These are phyloP conservation scores for Lasioglossum zephyrum DNA, from an alignment of 2,888 invertebrate genomes.

Conservation along the genomic window DNA sequence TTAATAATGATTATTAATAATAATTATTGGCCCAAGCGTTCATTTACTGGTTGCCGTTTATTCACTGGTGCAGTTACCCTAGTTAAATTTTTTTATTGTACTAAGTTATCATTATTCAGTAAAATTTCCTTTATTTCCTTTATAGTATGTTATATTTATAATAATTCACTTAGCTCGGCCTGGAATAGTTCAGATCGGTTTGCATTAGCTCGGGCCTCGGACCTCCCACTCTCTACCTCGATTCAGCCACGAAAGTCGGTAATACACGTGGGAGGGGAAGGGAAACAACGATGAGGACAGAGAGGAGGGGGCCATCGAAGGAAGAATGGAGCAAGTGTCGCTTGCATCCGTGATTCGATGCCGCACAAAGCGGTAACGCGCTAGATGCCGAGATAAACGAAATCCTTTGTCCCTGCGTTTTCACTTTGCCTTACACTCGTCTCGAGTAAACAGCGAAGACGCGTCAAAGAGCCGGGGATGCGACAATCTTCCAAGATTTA, in stretches of 20 bases:
- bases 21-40: too few species aligned
- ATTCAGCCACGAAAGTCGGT: neutral
- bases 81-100: too few species aligned
- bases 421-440: conserved; percentile 8
- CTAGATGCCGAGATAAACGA: conserved; percentile 22
- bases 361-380: conserved; percentile 20
- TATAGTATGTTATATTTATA: too few species aligned
- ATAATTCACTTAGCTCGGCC: too few species aligned
- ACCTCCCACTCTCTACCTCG: neutral
- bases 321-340: conserved; percentile 23
- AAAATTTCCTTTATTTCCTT: too few species aligned
- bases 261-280: neutral
- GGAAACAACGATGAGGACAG: neutral
- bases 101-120: too few species aligned
- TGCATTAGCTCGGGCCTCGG: too few species aligned
- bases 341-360: conserved; percentile 24
- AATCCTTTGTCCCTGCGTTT: conserved; percentile 19
- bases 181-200: too few species aligned
- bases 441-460: conserved; percentile 9
- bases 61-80: too few species aligned
- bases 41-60: too few species aligned
- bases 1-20: too few species aligned
- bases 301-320: neutral
- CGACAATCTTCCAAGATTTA: conserved; percentile 6
- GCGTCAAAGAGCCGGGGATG: neutral